These are phyloP conservation scores for Neomorphus geoffroyi DNA, from an alignment of 2,797 vertebrate species.

Conservation along the genomic window DNA sequence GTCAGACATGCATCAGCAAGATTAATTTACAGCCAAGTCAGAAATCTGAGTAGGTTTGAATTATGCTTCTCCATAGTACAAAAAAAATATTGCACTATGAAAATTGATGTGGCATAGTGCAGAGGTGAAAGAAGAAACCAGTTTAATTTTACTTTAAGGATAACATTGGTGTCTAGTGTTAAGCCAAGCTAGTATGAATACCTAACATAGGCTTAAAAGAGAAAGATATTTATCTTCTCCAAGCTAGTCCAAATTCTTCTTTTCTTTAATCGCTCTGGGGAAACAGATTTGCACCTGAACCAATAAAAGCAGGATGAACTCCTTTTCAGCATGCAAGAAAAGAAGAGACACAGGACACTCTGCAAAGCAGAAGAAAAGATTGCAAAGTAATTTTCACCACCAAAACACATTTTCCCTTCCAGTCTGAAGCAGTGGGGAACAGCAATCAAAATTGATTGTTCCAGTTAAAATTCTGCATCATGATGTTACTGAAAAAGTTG, in stretches of 20 bases:
- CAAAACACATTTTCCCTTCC: constrained; percentile 8
- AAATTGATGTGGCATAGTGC: constrained; percentile 13
- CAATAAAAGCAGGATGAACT: neutral
- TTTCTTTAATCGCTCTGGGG: constrained; percentile 11
- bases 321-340: neutral
- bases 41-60: constrained; percentile 42
- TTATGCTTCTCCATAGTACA: neutral
- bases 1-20: neutral
- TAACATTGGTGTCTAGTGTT: neutral
- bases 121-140: neutral
- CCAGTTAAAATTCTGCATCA: constrained; percentile 25
- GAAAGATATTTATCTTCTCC: neutral
- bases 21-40: constrained; percentile 49
- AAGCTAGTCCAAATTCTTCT: neutral
- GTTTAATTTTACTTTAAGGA: constrained; percentile 17
- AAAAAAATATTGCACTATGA: neutral
- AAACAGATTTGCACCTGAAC: neutral
- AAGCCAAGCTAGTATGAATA: neutral
- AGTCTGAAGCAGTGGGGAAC: constrained; percentile 10
- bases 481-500: neutral
- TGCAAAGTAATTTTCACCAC: neutral
- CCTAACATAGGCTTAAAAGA: neutral
- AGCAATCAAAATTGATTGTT: constrained; percentile 46
- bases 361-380: neutral
- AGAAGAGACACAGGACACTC: neutral